Conservation (phyloP, 2,888 invertebrate species). For the Hypercompe scribonia region DNA sequence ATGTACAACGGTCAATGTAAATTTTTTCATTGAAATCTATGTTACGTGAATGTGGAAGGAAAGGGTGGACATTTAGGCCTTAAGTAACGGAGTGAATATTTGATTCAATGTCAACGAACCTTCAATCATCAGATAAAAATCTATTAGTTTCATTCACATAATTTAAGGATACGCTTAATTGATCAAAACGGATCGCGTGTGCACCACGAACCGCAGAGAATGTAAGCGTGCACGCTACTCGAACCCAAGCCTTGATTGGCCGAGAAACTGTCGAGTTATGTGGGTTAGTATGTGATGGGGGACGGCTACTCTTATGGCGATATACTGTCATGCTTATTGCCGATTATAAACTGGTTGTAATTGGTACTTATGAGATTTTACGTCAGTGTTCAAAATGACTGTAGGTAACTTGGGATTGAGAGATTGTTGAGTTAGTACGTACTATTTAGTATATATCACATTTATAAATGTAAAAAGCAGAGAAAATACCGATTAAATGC, state of each 20-base stretch:
- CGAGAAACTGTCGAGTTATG: constrained; percentile 38
- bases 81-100: not conserved
- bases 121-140: constrained; percentile 28
- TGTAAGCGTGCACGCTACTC: constrained; percentile 42
- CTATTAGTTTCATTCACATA: constrained; percentile 33
- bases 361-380: not conserved
- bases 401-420: no score
- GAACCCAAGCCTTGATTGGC: constrained; percentile 38
- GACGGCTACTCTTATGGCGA: constrained; percentile 33
- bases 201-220: constrained; percentile 33
- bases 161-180: constrained; percentile 45
- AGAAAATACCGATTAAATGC: no score
- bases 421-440: no score
- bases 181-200: constrained; percentile 50
- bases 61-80: not conserved
- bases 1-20: not conserved
- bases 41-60: not conserved
- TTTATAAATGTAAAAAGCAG: no score
- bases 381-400: not conserved
- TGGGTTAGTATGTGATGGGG: constrained; percentile 48
- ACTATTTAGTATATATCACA: no score
- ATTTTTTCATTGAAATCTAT: not conserved
- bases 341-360: not conserved
- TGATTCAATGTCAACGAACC: constrained; percentile 10
- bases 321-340: constrained; percentile 12